phyloP scores from a whole-genome alignment of 2,113 vertebrate genomes.

The Platanista minor region DNA sequence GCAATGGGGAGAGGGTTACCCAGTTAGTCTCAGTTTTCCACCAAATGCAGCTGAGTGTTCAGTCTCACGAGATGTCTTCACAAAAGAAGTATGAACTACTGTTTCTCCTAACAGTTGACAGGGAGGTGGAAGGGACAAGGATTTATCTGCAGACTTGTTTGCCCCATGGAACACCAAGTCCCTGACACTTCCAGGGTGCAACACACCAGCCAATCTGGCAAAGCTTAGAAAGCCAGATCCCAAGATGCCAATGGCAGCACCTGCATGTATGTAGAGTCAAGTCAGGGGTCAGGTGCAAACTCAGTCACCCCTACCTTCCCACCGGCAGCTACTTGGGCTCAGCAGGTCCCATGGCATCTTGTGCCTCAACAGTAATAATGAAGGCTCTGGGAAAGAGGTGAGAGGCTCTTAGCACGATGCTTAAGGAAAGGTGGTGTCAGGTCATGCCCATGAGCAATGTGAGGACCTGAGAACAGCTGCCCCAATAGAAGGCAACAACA shows the following conservation, averaged over 20 bases:
- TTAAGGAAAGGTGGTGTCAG: background rate
- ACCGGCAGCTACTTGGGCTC: background rate
- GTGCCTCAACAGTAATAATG: background rate
- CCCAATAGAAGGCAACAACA: background rate
- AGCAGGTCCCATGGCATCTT: background rate
- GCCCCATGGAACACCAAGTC: background rate
- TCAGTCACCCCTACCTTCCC: background rate
- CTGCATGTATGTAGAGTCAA: background rate
- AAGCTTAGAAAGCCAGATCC: background rate
- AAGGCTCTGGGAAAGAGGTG: background rate
- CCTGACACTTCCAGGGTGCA: background rate
- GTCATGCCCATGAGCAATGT: background rate
- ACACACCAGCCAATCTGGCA: background rate
- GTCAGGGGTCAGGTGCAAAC: background rate
- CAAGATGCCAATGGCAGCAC: background rate
- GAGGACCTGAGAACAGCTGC: background rate
- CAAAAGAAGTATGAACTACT: background rate
- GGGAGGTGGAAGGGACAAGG: background rate
- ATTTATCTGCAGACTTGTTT: background rate
- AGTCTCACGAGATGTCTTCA: background rate
- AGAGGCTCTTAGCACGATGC: background rate
- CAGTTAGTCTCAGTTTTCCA: background rate
- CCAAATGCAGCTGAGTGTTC: background rate
- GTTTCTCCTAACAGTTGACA: background rate
- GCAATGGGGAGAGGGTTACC: background rate